Conservation (phyloP, 2,888 invertebrate genomes). For the Drosophila merina region DNA sequence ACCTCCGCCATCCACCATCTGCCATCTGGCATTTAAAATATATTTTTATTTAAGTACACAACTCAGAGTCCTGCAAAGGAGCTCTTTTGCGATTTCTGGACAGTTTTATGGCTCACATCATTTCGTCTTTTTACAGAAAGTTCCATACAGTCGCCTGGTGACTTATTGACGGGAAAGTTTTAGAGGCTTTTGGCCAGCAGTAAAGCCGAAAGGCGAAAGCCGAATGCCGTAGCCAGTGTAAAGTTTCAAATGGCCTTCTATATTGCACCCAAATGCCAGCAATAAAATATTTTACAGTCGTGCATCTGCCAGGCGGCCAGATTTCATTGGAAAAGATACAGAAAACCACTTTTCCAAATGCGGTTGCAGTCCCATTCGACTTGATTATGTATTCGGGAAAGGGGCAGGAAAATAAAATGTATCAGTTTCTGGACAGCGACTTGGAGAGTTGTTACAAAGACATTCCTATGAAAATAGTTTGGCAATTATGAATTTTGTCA, state of each 20-base stretch:
- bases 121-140: slow-evolving; percentile 51
- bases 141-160: slow-evolving; percentile 34
- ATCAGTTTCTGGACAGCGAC: not conserved
- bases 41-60: slow-evolving; percentile 34
- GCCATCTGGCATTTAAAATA: not conserved
- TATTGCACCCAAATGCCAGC: slow-evolving; percentile 54
- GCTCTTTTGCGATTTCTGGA: slow-evolving; percentile 35
- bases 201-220: slow-evolving; percentile 24
- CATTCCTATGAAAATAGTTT: not conserved
- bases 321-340: slow-evolving; percentile 19
- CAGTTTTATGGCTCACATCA: slow-evolving; percentile 59
- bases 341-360: slow-evolving; percentile 5
- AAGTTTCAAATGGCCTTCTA: slow-evolving; percentile 21
- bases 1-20: not conserved
- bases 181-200: slow-evolving; percentile 19
- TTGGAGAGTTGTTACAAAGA: not conserved
- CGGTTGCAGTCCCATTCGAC: slow-evolving; percentile 11
- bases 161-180: slow-evolving; percentile 61
- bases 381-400: not conserved
- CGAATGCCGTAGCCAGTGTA: slow-evolving; percentile 7
- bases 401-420: slow-evolving; percentile 1
- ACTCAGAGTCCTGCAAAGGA: slow-evolving; percentile 6
- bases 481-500: not conserved
- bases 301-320: slow-evolving; percentile 31
- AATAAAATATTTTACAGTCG: slow-evolving; percentile 57